These are phyloP conservation scores for Schrankia costaestrigalis DNA, from an alignment of 2,888 invertebrate genomes.

Conservation along the genomic window DNA sequence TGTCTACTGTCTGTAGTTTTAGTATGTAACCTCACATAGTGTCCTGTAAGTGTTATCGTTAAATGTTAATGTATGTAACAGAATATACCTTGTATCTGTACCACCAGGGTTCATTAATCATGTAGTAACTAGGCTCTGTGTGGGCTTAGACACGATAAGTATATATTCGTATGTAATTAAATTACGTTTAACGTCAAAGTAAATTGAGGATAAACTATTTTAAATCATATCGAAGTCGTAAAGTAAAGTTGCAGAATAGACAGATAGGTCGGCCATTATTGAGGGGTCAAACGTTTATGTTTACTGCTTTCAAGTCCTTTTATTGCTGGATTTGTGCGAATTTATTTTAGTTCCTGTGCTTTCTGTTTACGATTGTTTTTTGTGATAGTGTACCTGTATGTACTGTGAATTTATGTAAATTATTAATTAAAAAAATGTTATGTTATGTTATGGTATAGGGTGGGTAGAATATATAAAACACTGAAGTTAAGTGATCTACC, in stretches of 20 bases:
- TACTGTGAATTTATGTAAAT: no score
- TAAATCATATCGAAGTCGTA: slow-evolving; percentile 63
- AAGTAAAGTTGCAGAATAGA: slow-evolving; percentile 37
- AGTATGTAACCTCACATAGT: no score
- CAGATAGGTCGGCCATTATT: slow-evolving; percentile 32
- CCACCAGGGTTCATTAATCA: slow-evolving; percentile 65
- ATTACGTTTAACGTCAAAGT: slow-evolving; percentile 59
- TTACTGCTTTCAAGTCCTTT: slow-evolving; percentile 17
- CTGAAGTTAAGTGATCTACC: no score
- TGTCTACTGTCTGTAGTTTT: no score
- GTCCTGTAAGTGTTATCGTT: slow-evolving; percentile 27
- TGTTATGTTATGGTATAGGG: no score
- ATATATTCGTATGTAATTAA: slow-evolving; percentile 71
- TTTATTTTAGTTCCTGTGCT: slow-evolving; percentile 11
- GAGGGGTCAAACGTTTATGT: slow-evolving; percentile 21
- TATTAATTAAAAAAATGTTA: no score
- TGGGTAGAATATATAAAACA: no score
- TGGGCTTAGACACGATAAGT: slow-evolving; percentile 67
- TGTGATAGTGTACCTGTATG: no score
- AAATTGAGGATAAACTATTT: slow-evolving; percentile 52
- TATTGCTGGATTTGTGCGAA: slow-evolving; percentile 16
- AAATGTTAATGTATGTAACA: slow-evolving; percentile 34
- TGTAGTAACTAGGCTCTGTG: slow-evolving; percentile 68
- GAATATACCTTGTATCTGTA: slow-evolving; percentile 45
- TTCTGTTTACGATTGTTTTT: slow-evolving; percentile 9